Base-by-base conservation (phyloP, 2,113 vertebrate species). In the Gymnorhina tibicen region DNA sequence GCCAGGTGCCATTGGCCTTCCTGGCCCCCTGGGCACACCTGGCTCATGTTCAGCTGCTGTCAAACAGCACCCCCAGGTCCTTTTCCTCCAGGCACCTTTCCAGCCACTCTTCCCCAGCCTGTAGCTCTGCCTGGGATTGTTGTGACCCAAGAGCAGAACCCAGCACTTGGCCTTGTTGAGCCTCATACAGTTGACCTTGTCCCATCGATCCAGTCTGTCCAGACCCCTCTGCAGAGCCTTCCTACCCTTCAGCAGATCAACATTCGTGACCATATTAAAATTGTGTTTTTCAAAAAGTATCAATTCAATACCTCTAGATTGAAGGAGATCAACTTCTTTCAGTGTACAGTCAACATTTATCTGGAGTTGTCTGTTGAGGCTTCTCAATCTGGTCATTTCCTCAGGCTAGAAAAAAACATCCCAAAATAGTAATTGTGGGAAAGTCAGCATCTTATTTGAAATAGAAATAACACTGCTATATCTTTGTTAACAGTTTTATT, bases 271-370 rank as follows among this genome's bases (percentile, higher is more conserved):
- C 19, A 3, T 20, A 89, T 59, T 62, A 74, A 95, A 95, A 79
- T 91, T 52, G 85, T 7, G 14, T 47, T 89, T 97, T 74, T 14
- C 3, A 8, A 85, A 91, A 96, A 96, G 80, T 85, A 94, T 95
- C 52, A 90, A 83, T 93, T 97, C 70, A 90, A 74, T 98, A 99
- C 99, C 99, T 99, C 98, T 98, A 87, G 99, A 99, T 86, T 99
- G 99, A 98, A 99, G 98, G 91, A 99, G 98, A 98, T 99, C 99
- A 44, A 98, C 99, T 98, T 99, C 99, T 98, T 99, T 99, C 98
- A 99, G 97, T 92, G 99, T 99, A 98, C 99, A 99, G 98, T 99
- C 99, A 97, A 99, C 99, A 98, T 99, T 99, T 98, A 99, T 99
- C 98, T 99, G 99, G 91, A 99, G 99, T 97, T 99, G 98, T 98